Evolutionary conservation across 23 tunicate genomes (phyloP), one percentile per base, ranked within the genome.

Genomic region (Oikopleura dioica): DNA sequence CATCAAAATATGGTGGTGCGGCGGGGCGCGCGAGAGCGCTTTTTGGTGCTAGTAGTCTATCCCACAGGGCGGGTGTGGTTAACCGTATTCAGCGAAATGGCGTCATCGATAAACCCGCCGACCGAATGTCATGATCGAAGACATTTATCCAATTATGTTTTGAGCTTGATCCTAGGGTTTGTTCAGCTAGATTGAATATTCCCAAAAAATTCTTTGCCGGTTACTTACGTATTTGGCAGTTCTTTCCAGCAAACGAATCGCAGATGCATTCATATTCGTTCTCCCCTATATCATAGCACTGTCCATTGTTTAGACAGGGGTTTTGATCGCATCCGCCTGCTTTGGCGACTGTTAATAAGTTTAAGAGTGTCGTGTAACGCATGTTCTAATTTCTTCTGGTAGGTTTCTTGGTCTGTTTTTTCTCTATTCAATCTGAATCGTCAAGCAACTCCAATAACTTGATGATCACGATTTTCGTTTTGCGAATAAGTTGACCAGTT

Each of bases 151-250:
- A n/a, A n/a, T n/a, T n/a, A n/a, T n/a, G n/a, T n/a, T n/a, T n/a
- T n/a, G n/a, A n/a, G n/a, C n/a, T n/a, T n/a, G n/a, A n/a, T n/a
- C n/a, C n/a, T n/a, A n/a, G n/a, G n/a, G n/a, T n/a, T n/a, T n/a
- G n/a, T n/a, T n/a, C n/a, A n/a, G n/a, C n/a, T n/a, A n/a, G n/a
- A n/a, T n/a, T n/a, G n/a, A n/a, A n/a, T n/a, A n/a, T n/a, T n/a
- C n/a, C n/a, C n/a, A n/a, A n/a, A n/a, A n/a, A n/a, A n/a, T n/a
- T n/a, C n/a, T n/a, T n/a, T n/a, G n/a, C n/a, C n/a, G n/a, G n/a
- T n/a, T n/a, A 44, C 72, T 63, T 63, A 63, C 72, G 30, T 21
- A 63, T 63, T 63, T 63, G 72, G 33, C 72, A 63, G 33, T 63
- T 63, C 26, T 63, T 63, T 23, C 72, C 72, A 24, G 72, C 72